phyloP scores from a whole-genome alignment of 2,888 invertebrate species.

The Rhopalosiphum nymphaeae region DNA sequence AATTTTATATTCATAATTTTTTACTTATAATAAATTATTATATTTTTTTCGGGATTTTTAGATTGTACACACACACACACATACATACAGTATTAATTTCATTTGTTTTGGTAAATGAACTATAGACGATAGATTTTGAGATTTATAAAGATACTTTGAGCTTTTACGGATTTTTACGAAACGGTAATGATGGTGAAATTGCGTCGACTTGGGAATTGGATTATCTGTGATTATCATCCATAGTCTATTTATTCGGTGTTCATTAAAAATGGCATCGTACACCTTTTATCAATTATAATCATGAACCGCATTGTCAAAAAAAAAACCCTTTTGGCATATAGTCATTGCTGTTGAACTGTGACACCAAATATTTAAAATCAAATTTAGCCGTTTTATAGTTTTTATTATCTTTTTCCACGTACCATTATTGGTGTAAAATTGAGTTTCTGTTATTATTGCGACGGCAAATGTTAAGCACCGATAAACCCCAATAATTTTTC shows the following conservation, averaged over 20 bases:
- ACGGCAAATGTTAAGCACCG: background rate
- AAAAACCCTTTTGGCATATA: background rate
- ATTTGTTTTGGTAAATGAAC: slow-evolving; percentile 19
- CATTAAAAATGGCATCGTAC: background rate
- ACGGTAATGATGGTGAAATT: background rate
- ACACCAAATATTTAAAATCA: background rate
- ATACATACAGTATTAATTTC: background rate
- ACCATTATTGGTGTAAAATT: background rate
- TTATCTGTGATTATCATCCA: slow-evolving; percentile 24
- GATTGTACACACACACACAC: background rate
- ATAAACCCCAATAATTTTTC: background rate
- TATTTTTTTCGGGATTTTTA: background rate
- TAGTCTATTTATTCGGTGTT: background rate
- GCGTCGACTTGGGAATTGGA: background rate
- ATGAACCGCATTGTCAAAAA: background rate
- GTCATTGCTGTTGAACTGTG: background rate
- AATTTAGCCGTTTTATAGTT: background rate
- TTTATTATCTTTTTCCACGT: background rate
- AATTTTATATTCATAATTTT: background rate
- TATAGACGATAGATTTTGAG: slow-evolving; percentile 27
- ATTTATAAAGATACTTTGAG: slow-evolving; percentile 7
- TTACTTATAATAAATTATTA: background rate
- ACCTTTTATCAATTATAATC: background rate
- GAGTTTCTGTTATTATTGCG: background rate
- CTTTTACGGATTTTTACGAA: background rate